These are phyloP conservation scores for Trichonephila clavipes DNA, from an alignment of 1,140 invertebrate species.

Conservation along the genomic window DNA sequence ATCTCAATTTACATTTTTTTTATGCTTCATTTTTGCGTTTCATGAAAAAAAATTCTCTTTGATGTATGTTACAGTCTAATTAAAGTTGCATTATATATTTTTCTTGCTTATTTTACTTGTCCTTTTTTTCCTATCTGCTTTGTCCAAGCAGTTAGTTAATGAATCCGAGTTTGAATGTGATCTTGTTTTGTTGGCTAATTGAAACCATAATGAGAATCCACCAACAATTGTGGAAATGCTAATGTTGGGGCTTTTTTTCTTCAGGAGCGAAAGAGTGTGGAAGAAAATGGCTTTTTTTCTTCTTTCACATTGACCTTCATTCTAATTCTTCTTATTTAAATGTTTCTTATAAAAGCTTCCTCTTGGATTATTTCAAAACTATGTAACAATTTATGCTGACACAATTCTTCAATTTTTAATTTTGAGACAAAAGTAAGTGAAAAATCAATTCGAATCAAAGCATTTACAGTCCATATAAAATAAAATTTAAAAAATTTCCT, in stretches of 20 bases:
- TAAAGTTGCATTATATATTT: conserved; percentile 33
- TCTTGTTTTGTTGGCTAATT: conserved; percentile 56
- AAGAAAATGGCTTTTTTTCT: background rate
- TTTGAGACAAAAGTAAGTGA: no score
- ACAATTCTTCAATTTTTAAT: no score
- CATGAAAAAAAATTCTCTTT: conserved; percentile 1
- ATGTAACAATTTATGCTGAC: no score
- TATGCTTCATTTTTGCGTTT: background rate
- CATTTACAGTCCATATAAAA: no score
- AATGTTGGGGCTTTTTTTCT: background rate
- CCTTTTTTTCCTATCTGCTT: background rate
- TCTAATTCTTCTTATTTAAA: background rate
- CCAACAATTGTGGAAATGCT: conserved; percentile 20
- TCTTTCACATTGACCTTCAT: background rate
- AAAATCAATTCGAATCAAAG: no score
- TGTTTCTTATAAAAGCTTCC: background rate
- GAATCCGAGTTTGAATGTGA: conserved; percentile 9
- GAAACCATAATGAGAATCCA: conserved; percentile 47
- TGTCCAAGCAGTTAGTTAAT: background rate
- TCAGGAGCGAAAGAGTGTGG: background rate
- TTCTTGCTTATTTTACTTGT: background rate
- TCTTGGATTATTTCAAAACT: background rate
- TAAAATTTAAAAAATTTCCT: no score
- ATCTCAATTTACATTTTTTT: conserved; percentile 18
- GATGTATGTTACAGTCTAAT: conserved; percentile 52